Conservation (phyloP, 92 coral and sea anemone genomes). For the Meandrina meandrites region DNA sequence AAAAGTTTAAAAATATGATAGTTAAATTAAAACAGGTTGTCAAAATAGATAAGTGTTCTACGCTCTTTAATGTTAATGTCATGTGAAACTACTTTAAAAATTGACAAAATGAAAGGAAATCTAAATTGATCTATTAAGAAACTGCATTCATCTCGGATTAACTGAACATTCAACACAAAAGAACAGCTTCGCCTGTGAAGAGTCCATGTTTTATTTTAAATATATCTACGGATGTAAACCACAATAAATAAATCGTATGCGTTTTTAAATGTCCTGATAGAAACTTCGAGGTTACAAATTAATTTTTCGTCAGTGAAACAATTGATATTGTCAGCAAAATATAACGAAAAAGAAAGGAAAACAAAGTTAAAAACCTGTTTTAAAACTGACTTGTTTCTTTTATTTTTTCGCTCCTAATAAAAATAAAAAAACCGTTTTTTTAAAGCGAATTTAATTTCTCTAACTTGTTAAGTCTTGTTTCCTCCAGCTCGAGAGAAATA, state of each 20-base stretch:
- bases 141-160: not conserved
- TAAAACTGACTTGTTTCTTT: not conserved
- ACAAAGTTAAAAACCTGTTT: not conserved
- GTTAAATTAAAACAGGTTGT: not conserved
- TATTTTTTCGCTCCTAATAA: too few species aligned
- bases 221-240: not conserved
- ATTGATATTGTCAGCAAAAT: not conserved
- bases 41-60: not conserved
- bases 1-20: not conserved
- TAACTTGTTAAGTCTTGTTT: too few species aligned
- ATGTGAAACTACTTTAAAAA: not conserved
- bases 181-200: not conserved
- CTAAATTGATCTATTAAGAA: not conserved
- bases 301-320: not conserved
- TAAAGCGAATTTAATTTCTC: not conserved
- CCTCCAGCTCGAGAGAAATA: not conserved
- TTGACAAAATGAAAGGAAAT: not conserved
- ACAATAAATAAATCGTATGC: not conserved
- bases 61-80: not conserved
- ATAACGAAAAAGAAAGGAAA: too few species aligned
- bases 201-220: not conserved
- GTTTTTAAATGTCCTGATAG: not conserved
- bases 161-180: not conserved
- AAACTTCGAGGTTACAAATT: not conserved
- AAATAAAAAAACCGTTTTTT: not conserved